These are phyloP conservation scores for Oreochromis tanganicae DNA, from an alignment of 2,113 vertebrate genomes.

Conservation along the genomic window DNA sequence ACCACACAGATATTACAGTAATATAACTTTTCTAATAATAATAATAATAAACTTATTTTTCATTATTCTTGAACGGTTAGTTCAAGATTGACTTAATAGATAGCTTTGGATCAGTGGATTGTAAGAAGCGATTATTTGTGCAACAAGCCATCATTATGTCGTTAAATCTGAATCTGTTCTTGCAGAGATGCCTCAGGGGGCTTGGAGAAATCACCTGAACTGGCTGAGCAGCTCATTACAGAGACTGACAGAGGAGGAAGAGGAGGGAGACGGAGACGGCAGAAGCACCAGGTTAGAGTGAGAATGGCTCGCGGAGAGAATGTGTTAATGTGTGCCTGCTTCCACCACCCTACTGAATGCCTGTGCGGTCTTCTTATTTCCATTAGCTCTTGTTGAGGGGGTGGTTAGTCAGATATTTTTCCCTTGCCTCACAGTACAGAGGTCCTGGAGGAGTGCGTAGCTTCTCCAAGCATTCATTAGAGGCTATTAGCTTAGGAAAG, in stretches of 20 bases:
- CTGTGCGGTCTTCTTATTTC: constrained; percentile 33
- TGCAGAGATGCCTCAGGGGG: constrained; percentile 73
- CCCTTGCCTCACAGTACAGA: constrained; percentile 29
- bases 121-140: neutral
- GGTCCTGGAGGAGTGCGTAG: constrained; percentile 17
- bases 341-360: neutral
- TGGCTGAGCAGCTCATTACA: constrained; percentile 75
- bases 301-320: neutral
- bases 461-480: constrained; percentile 53
- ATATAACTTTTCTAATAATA: neutral
- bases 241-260: constrained; percentile 65
- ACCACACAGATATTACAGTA: neutral
- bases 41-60: neutral
- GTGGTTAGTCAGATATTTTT: constrained; percentile 46
- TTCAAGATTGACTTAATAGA: neutral
- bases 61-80: neutral
- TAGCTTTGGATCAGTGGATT: neutral
- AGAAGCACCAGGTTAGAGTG: constrained; percentile 40
- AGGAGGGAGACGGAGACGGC: constrained; percentile 11
- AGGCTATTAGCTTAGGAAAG: constrained; percentile 29
- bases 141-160: neutral
- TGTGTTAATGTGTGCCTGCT: constrained; percentile 23
- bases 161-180: neutral
- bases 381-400: constrained; percentile 41
- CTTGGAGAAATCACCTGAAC: constrained; percentile 73